Evolutionary conservation across 2,888 invertebrate species (phyloP), one percentile per base, ranked within the genome.

Genomic region (Drosophila recens): DNA sequence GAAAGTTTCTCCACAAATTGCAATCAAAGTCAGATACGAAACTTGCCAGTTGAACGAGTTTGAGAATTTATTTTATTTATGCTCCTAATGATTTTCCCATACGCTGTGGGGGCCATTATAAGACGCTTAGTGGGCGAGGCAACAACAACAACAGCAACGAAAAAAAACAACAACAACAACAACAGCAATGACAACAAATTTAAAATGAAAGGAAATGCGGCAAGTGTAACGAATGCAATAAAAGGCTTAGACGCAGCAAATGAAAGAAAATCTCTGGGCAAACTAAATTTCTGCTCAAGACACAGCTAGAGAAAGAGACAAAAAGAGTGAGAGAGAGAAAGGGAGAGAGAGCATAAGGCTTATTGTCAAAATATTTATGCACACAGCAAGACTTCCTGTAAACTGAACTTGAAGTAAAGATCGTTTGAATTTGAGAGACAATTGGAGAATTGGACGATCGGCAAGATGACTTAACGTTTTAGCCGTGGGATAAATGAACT

Each of bases 331-430:
- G 34, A 51, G 46, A 20, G 34, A 46, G 36, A 45, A n/a, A n/a
- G 38, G 15, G 45, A 9, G 34, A 33, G 17, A 0, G 3, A 34
- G 34, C 4, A 27, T 17, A 13, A 42, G 17, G 52, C 83, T 85
- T 88, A 88, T 87, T 87, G 89, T 87, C 86, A 88, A 84, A 87
- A 87, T 88, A 88, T 88, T 86, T 87, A 80, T 82, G 79, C 79
- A 67, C 81, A 71, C 85, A 85, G 82, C 81, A 71, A 86, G 86
- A 88, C 86, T 88, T 86, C 86, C 86, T 86, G 82, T 59, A 73
- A 69, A 51, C 64, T 20, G 53, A 71, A 63, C 1, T 30, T 13
- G 42, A 4, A 15, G 40, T 30, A 30, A 53, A 62, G 75, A 67
- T 81, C 67, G 66, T 54, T 46, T 27, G 43, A 45, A 54, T 62